Evolutionary conservation across 2,113 vertebrate genomes (phyloP), one percentile per base, ranked within the genome.

Genomic region (Phalacrocorax carbo): DNA sequence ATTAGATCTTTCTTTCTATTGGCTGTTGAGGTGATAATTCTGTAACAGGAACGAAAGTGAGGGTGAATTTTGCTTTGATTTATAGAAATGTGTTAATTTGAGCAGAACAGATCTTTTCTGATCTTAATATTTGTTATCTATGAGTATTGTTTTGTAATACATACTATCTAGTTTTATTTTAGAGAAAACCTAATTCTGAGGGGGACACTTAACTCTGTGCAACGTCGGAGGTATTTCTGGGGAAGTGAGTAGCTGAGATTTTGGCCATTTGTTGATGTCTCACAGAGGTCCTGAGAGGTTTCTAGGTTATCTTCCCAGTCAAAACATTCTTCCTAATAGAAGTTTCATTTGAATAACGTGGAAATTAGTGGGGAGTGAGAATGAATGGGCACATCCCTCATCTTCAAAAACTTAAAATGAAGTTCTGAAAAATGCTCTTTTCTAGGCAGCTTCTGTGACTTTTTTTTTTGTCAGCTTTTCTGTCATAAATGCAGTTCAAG

Each of bases 51-150:
- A 86, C 5, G 72, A 90, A 93, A 32, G 91, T 55, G 83, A 91
- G 83, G 91, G 69, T 95, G 78, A 76, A 61, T 79, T 92, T 93
- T 95, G n/a, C 95, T 96, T 97, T 97, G 90, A 97, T 96, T 97
- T 96, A 32, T 60, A 69, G 69, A 69, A 96, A 97, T 64, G 93
- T 93, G 94, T 96, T 96, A 96, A 96, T 96, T 96, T 97, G 86
- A 92, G 57, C 83, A 10, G 65, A 92, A 80, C n/a, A 60, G 64
- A 75, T 92, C 11, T 90, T 94, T 91, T 91, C 66, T 95, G 88
- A 90, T 95, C 77, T 87, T 87, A 72, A 5, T 76, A n/a, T 94
- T 93, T 84, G 36, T 82, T 84, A 60, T 93, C 60, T 78, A 23
- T 68, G 90, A 79, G 40, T 80, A 76, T 51, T 86, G 55, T 69